These are phyloP conservation scores for Parus major DNA, from an alignment of 2,113 vertebrate genomes.

Conservation along the genomic window DNA sequence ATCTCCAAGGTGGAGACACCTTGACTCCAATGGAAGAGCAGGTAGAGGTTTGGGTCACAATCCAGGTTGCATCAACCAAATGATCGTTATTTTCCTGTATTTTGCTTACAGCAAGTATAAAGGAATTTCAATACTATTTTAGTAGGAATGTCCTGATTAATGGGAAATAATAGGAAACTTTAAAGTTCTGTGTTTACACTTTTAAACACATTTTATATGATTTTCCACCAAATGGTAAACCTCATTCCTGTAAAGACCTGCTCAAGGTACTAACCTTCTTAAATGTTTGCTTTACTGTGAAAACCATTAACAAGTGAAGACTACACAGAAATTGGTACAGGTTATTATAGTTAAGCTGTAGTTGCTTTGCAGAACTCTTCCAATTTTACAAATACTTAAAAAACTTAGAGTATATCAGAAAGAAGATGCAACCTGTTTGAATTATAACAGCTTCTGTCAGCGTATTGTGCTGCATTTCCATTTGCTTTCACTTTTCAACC, in stretches of 20 bases:
- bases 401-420: background rate
- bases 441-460: background rate
- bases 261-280: background rate
- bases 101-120: background rate
- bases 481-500: background rate
- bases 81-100: background rate
- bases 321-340: background rate
- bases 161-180: background rate
- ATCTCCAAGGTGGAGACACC: background rate
- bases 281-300: background rate
- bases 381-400: background rate
- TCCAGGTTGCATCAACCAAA: background rate
- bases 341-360: background rate
- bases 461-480: background rate
- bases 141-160: background rate
- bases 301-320: background rate
- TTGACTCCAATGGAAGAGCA: background rate
- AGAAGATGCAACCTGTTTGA: background rate
- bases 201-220: background rate
- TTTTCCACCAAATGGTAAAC: background rate
- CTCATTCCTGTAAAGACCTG: background rate
- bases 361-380: background rate
- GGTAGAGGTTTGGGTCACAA: too few species aligned
- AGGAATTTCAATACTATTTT: background rate
- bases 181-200: background rate